Conservation (phyloP, 1,140 invertebrate genomes). For the Hycleus phaleratus region DNA sequence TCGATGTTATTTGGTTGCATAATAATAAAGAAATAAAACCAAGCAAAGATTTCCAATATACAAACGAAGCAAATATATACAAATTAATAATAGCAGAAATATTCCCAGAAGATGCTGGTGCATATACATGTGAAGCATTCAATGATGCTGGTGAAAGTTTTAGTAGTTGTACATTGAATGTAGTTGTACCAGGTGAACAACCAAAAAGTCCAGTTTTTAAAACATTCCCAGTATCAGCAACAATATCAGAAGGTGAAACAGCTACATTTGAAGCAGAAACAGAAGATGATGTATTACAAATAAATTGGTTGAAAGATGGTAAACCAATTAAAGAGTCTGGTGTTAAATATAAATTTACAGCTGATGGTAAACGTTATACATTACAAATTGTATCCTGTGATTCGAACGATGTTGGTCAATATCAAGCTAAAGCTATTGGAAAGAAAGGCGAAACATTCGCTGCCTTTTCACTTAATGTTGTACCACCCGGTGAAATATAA, state of each 20-base stretch:
- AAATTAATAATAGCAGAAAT: constrained; percentile 88
- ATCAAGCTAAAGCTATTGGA: constrained; percentile 76
- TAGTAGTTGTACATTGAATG: constrained; percentile 80
- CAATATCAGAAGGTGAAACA: constrained; percentile 71
- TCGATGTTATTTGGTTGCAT: constrained; percentile 91
- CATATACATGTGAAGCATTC: constrained; percentile 94
- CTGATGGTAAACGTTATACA: constrained; percentile 66
- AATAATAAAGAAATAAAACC: constrained; percentile 96
- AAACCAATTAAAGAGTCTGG: constrained; percentile 66
- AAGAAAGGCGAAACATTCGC: constrained; percentile 74
- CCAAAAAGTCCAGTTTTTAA: constrained; percentile 73
- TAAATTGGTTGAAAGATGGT: constrained; percentile 85
- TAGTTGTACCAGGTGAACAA: constrained; percentile 80
- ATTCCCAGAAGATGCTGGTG: constrained; percentile 88
- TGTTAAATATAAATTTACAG: constrained; percentile 71
- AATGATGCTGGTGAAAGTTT: constrained; percentile 91
- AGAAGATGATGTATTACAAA: constrained; percentile 53
- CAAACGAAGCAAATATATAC: constrained; percentile 82
- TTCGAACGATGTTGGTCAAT: constrained; percentile 80
- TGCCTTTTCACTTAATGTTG: constrained; percentile 81
- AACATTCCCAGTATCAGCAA: constrained; percentile 83
- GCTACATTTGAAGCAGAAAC: constrained; percentile 74
- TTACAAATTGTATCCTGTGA: constrained; percentile 70
- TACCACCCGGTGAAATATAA: constrained; percentile 35
- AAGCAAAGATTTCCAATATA: constrained; percentile 92